Conservation (phyloP, 2,888 invertebrate genomes). For the Cerastis leucographa region DNA sequence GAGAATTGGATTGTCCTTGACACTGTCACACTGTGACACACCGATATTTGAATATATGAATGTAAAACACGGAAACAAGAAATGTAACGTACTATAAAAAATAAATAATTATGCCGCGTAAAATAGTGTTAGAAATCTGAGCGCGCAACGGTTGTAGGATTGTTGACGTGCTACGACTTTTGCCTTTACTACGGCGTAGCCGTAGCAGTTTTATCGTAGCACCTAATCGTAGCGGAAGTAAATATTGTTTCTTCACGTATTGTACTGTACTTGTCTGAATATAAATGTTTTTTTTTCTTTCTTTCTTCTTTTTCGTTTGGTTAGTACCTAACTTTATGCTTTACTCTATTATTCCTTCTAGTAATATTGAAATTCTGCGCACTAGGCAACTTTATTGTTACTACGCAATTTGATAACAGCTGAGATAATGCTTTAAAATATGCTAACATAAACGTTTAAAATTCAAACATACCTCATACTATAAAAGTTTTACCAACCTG, state of each 20-base stretch:
- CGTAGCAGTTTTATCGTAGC: constrained; percentile 28
- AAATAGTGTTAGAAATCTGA: background rate
- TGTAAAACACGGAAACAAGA: background rate
- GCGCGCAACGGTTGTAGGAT: background rate
- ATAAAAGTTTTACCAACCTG: background rate
- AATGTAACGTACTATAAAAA: background rate
- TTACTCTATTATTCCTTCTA: background rate
- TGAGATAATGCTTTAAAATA: background rate
- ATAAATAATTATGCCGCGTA: background rate
- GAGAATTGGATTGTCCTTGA: background rate
- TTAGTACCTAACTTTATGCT: no score
- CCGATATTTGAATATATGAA: background rate
- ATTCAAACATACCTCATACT: constrained; percentile 7
- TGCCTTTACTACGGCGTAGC: constrained; percentile 29
- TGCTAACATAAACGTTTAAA: background rate
- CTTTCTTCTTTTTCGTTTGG: no score
- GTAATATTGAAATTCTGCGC: background rate
- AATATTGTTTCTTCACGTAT: background rate
- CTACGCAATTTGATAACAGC: background rate
- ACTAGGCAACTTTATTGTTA: background rate
- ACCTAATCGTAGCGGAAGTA: constrained; percentile 2
- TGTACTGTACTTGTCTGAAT: background rate
- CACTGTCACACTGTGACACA: no score
- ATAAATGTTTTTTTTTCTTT: background rate
- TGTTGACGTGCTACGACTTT: constrained; percentile 22